Evolutionary conservation across 2,113 vertebrate species (phyloP).

Genomic region (Papio anubis): DNA sequence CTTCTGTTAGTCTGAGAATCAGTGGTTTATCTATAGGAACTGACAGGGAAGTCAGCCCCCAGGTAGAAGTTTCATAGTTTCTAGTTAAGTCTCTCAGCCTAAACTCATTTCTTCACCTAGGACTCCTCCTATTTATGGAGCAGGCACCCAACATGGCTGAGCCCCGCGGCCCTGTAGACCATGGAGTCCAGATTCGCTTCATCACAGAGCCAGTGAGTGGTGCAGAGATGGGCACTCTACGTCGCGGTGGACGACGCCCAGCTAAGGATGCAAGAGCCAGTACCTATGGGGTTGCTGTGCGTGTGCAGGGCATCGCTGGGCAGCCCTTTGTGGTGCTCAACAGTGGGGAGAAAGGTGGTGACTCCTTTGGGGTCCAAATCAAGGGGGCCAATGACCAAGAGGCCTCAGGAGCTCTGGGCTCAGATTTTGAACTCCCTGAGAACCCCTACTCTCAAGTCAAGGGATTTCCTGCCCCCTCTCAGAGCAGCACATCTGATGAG

Average conservation of each 20-base stretch:
- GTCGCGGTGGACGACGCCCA: conserved; percentile 60
- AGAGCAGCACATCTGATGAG: conserved; percentile 80
- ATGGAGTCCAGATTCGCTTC: conserved; percentile 96
- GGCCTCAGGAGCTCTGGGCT: conserved; percentile 54
- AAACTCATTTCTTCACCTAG: conserved; percentile 25
- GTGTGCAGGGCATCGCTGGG: conserved; percentile 95
- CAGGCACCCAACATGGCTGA: conserved; percentile 77
- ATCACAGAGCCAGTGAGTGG: conserved; percentile 88
- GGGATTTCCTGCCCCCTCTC: background rate
- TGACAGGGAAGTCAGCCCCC: background rate
- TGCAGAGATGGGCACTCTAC: conserved; percentile 62
- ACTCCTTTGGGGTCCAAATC: conserved; percentile 93
- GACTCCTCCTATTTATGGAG: conserved; percentile 27
- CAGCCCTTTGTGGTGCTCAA: conserved; percentile 97
- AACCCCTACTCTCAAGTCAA: conserved; percentile 68
- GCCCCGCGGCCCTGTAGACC: conserved; percentile 86
- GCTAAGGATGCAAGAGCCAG: conserved; percentile 76
- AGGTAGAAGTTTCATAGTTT: background rate
- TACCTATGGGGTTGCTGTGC: conserved; percentile 93
- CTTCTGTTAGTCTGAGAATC: background rate
- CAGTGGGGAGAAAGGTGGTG: conserved; percentile 92
- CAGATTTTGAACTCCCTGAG: conserved; percentile 79
- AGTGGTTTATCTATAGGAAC: background rate
- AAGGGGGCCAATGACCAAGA: conserved; percentile 72
- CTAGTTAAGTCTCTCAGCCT: background rate